These are phyloP conservation scores for Pseudonaja textilis DNA, from an alignment of 2,113 vertebrate genomes.

Conservation along the genomic window DNA sequence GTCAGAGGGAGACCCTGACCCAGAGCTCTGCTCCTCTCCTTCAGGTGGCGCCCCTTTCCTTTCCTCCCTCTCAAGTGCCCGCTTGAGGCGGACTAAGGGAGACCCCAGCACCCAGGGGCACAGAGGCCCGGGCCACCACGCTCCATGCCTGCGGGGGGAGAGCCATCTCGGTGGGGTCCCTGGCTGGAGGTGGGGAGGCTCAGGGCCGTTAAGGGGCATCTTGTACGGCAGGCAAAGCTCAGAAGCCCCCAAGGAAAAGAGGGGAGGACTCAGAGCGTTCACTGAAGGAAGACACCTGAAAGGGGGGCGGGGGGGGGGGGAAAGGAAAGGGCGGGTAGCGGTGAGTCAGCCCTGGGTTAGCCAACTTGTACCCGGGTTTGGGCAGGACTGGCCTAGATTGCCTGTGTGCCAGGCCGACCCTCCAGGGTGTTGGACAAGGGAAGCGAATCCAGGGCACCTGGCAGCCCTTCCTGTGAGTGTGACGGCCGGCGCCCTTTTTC, in stretches of 20 bases:
- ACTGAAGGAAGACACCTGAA: not conserved
- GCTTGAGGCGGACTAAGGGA: not conserved
- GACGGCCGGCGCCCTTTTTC: slow-evolving; percentile 22
- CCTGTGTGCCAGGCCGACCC: not conserved
- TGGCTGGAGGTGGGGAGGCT: not conserved
- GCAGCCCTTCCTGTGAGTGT: not conserved
- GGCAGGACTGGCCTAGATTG: not conserved
- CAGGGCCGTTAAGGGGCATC: not conserved
- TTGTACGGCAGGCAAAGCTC: not conserved
- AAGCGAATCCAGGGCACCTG: not conserved
- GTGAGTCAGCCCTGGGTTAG: not conserved
- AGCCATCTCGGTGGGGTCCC: not conserved
- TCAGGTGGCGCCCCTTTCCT: too few relatives aligned
- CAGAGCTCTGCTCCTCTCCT: not conserved
- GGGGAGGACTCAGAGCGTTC: not conserved
- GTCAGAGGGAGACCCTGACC: not conserved
- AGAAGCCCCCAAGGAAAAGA: not conserved
- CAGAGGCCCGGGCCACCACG: not conserved
- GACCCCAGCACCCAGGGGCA: not conserved
- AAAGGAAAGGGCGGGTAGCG: not conserved
- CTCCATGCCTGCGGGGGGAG: not conserved
- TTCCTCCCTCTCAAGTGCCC: too few relatives aligned
- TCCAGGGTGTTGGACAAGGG: not conserved
- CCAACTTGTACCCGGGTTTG: not conserved
- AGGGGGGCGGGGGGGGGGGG: not conserved